Evolutionary conservation across 1,140 invertebrate genomes (phyloP).

Genomic region (Pseudobourletiella spinata): DNA sequence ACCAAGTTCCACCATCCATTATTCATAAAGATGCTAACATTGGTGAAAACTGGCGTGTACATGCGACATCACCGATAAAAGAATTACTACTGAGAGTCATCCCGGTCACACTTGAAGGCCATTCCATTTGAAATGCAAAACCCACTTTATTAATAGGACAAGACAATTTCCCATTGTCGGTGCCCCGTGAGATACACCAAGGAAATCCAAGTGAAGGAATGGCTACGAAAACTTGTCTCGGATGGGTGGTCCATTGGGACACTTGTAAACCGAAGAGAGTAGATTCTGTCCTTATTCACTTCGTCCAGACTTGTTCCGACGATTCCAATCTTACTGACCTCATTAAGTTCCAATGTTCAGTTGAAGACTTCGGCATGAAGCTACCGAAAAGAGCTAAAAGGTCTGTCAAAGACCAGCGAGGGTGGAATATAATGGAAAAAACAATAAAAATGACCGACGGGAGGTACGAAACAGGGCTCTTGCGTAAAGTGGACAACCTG

Average conservation of each 20-base stretch:
- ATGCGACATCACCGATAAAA: no score
- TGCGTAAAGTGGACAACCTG: constrained; percentile 10
- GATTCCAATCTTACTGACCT: background rate
- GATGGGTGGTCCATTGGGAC: background rate
- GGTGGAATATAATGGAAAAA: background rate
- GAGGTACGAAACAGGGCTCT: constrained; percentile 19
- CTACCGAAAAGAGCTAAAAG: background rate
- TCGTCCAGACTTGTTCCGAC: no score
- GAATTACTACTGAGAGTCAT: no score
- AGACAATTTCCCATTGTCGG: background rate
- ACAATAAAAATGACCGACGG: constrained; percentile 1
- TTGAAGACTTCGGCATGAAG: constrained; percentile 15
- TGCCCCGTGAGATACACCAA: background rate
- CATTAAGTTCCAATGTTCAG: constrained; percentile 7
- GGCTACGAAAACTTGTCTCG: background rate
- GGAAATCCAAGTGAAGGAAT: background rate
- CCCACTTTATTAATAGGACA: constrained; percentile 8
- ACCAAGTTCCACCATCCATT: no score
- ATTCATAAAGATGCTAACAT: no score
- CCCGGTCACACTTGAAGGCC: no score
- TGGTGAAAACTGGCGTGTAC: no score
- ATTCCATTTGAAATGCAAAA: background rate
- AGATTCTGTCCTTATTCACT: background rate
- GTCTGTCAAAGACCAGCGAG: constrained; percentile 11
- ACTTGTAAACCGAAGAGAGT: background rate